Evolutionary conservation across 2,797 vertebrate genomes (phyloP).

Genomic region (Choloepus didactylus): DNA sequence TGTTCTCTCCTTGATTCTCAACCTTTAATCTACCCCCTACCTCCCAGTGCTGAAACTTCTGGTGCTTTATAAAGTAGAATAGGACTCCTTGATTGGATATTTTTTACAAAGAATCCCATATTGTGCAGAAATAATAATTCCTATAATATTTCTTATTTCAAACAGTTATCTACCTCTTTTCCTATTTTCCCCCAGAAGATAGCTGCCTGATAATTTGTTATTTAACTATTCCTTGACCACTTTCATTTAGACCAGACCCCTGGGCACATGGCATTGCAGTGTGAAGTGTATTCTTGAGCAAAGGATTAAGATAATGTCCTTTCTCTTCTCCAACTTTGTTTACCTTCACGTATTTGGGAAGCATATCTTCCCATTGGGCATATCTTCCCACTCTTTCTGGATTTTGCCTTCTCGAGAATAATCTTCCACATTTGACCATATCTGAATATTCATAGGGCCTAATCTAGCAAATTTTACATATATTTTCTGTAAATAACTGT

Average conservation of each 20-base stretch:
- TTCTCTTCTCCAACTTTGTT: neutral
- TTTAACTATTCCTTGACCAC: neutral
- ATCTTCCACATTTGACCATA: neutral
- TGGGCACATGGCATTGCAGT: neutral
- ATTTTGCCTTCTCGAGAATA: neutral
- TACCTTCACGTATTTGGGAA: too few species aligned
- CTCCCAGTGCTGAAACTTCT: neutral
- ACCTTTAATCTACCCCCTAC: neutral
- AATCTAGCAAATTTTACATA: neutral
- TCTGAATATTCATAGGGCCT: neutral
- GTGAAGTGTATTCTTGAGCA: neutral
- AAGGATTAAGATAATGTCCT: neutral
- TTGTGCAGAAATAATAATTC: neutral
- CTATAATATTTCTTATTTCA: neutral
- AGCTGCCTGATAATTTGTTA: neutral
- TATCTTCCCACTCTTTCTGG: neutral
- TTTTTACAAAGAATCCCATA: neutral
- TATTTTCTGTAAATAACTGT: neutral
- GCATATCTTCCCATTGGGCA: too few species aligned
- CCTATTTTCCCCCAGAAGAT: neutral
- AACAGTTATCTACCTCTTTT: neutral
- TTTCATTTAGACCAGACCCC: neutral
- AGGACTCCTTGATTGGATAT: neutral
- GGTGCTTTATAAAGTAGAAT: neutral
- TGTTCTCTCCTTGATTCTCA: neutral